These are phyloP conservation scores for Boulengeromyrus knoepffleri DNA, from an alignment of 2,113 vertebrate genomes.

Conservation along the genomic window DNA sequence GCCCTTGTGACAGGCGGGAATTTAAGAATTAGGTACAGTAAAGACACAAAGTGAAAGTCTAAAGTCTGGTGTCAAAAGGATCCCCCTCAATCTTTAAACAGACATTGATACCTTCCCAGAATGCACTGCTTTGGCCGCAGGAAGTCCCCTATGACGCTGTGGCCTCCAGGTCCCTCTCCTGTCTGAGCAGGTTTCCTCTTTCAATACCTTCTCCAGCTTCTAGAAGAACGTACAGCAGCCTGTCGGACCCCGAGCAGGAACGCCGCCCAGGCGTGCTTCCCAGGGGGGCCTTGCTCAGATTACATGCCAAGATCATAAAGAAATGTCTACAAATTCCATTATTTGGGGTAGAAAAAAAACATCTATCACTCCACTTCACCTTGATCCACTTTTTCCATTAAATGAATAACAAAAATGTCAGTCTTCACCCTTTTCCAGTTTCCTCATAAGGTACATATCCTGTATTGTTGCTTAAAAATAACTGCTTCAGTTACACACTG, in stretches of 20 bases:
- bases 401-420: background rate
- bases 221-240: background rate
- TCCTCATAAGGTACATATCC: background rate
- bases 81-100: background rate
- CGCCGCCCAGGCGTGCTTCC: background rate
- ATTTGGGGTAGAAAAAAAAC: background rate
- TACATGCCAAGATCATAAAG: slow-evolving; percentile 5
- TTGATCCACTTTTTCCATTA: background rate
- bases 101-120: slow-evolving; percentile 7
- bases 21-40: slow-evolving; percentile 12
- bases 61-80: background rate
- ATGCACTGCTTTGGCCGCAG: slow-evolving; percentile 19
- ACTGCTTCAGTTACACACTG: background rate
- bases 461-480: background rate
- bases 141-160: slow-evolving; percentile 8
- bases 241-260: slow-evolving; percentile 18
- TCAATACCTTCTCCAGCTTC: background rate
- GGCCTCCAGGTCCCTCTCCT: slow-evolving; percentile 20
- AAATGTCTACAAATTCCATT: slow-evolving; percentile 28
- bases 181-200: slow-evolving; percentile 25
- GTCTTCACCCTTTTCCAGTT: background rate
- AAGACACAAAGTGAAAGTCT: background rate
- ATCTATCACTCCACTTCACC: background rate
- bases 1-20: background rate
- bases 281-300: slow-evolving; percentile 20